Conservation (phyloP, 2,888 invertebrate genomes). For the Lissonota sp. region DNA sequence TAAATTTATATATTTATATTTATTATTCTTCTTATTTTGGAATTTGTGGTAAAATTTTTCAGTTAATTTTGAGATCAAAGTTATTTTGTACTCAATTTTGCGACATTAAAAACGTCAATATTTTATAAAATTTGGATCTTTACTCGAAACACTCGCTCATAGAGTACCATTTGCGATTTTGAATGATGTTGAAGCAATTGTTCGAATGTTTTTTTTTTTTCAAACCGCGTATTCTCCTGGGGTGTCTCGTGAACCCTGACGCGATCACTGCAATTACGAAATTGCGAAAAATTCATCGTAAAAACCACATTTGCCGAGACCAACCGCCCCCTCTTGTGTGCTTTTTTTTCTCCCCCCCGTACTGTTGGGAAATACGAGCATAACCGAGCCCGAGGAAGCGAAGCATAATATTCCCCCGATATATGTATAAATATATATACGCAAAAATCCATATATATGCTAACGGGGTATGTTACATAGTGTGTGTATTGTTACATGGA, state of each 20-base stretch:
- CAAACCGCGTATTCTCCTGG: neutral
- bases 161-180: neutral
- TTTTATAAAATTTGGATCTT: neutral
- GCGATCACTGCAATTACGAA: constrained; percentile 76
- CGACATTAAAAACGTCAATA: no score
- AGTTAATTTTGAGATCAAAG: no score
- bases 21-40: no score
- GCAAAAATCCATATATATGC: constrained; percentile 11
- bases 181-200: no score
- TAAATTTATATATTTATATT: no score
- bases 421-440: no score
- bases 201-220: neutral
- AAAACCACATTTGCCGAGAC: constrained; percentile 71
- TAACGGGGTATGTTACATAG: neutral
- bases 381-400: constrained; percentile 5
- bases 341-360: constrained; percentile 1
- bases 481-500: constrained; percentile 19
- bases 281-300: constrained; percentile 81
- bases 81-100: no score
- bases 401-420: neutral
- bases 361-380: constrained; percentile 34
- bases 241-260: no score
- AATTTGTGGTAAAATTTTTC: no score
- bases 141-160: neutral
- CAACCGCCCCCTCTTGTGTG: neutral